phyloP scores from a whole-genome alignment of 2,797 vertebrate genomes.

The Ambastaia sidthimunki region DNA sequence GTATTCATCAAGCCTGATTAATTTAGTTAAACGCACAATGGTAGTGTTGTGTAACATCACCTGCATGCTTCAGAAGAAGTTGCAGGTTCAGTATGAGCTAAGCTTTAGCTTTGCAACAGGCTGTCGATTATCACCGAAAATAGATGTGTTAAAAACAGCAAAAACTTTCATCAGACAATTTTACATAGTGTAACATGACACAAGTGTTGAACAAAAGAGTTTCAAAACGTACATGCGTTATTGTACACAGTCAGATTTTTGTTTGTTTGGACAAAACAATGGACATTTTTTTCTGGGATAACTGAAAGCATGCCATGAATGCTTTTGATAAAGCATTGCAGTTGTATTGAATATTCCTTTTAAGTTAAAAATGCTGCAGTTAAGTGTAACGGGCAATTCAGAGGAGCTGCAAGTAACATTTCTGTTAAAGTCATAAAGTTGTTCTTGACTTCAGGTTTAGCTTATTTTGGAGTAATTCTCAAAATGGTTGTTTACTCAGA shows the following conservation, averaged over 20 bases:
- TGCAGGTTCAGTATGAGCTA: neutral
- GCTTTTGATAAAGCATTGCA: too few species aligned
- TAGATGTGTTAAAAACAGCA: too few species aligned
- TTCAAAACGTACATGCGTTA: too few species aligned
- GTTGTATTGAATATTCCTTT: too few species aligned
- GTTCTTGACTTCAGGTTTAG: neutral
- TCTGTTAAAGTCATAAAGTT: neutral
- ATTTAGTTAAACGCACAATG: neutral
- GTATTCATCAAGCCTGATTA: neutral
- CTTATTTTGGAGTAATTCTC: neutral
- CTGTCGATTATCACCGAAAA: too few species aligned
- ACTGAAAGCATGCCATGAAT: too few species aligned
- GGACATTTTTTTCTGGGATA: too few species aligned
- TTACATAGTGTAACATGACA: too few species aligned
- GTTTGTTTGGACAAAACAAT: too few species aligned
- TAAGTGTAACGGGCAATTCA: neutral
- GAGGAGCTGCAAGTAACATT: conserved; percentile 7
- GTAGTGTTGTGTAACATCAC: neutral
- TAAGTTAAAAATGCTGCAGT: neutral
- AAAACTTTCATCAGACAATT: too few species aligned
- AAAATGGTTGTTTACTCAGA: neutral
- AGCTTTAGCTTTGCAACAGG: neutral
- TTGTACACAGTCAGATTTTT: too few species aligned
- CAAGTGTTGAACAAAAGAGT: too few species aligned
- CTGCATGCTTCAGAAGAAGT: neutral